Conservation (phyloP, 1,140 invertebrate genomes). For the Gonatopus flavifemur region DNA sequence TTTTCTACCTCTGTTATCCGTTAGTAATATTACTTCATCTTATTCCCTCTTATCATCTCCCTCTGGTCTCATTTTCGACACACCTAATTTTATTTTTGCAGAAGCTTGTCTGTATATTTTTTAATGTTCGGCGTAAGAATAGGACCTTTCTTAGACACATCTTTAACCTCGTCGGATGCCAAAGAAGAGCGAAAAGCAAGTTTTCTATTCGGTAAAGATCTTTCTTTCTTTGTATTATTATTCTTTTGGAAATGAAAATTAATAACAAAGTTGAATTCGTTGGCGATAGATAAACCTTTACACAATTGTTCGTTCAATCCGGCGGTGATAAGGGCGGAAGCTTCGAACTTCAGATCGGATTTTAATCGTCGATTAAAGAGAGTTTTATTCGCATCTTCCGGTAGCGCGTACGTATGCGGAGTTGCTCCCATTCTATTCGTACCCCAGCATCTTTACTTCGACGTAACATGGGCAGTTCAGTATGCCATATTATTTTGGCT, state of each 20-base stretch:
- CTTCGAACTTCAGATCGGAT: conserved; percentile 79
- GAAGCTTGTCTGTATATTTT: conserved; percentile 76
- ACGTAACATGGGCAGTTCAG: conserved; percentile 79
- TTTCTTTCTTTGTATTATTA: neutral
- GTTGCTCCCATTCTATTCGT: conserved; percentile 79
- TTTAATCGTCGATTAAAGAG: conserved; percentile 88
- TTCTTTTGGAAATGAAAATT: neutral
- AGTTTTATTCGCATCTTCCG: conserved; percentile 85
- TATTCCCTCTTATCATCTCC: no score
- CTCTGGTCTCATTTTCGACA: no score
- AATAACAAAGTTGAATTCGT: neutral
- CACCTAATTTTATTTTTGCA: conserved; percentile 47
- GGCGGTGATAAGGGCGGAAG: conserved; percentile 77
- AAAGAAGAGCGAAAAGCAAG: conserved; percentile 53
- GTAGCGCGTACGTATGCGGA: conserved; percentile 88
- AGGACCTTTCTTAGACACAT: conserved; percentile 70
- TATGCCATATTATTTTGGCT: conserved; percentile 82
- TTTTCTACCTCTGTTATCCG: conserved; percentile 87
- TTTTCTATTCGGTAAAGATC: conserved; percentile 40
- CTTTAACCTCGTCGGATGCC: conserved; percentile 48
- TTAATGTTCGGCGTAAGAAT: conserved; percentile 79
- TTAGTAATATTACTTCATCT: conserved; percentile 65
- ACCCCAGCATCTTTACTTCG: conserved; percentile 81
- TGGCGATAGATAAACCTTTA: conserved; percentile 58
- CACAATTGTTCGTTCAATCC: conserved; percentile 74